Evolutionary conservation across 35 echinoderm and acorn worm genomes (phyloP).

Genomic region (Apostichopus japonicus): DNA sequence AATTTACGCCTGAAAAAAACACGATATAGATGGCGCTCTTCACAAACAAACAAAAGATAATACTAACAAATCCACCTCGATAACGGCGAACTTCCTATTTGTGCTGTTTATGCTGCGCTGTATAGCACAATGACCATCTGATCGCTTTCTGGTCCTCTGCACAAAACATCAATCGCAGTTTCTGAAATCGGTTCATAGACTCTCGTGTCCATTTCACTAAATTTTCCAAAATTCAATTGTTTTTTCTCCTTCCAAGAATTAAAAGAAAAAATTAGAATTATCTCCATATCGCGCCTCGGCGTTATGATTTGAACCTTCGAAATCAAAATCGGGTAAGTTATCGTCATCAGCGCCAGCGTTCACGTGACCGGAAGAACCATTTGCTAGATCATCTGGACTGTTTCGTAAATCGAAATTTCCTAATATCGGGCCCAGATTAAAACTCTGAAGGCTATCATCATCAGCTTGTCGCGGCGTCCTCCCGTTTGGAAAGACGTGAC

Average conservation of each 20-base stretch:
- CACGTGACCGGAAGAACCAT: neutral
- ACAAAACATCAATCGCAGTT: too few species aligned
- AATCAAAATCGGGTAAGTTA: constrained; percentile 32
- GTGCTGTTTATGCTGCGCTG: too few species aligned
- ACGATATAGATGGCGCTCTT: too few species aligned
- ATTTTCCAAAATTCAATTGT: too few species aligned
- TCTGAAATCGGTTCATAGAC: too few species aligned
- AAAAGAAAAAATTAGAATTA: constrained; percentile 32
- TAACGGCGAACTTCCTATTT: too few species aligned
- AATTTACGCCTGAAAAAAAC: too few species aligned
- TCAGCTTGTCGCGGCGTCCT: neutral
- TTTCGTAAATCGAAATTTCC: constrained; percentile 3
- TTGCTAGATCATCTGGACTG: neutral
- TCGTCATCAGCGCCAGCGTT: constrained; percentile 3
- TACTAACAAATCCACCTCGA: too few species aligned
- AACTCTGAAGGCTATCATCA: neutral
- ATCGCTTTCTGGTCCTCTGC: too few species aligned
- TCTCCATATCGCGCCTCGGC: constrained; percentile 29
- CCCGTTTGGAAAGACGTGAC: neutral
- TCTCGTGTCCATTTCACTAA: too few species aligned
- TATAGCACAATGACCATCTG: too few species aligned
- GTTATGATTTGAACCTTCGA: neutral
- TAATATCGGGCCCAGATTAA: constrained; percentile 26
- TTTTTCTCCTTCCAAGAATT: neutral
- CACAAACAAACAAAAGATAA: too few species aligned